Base-by-base conservation (phyloP, 23 tunicate species). In the Halocynthia aurantium region DNA sequence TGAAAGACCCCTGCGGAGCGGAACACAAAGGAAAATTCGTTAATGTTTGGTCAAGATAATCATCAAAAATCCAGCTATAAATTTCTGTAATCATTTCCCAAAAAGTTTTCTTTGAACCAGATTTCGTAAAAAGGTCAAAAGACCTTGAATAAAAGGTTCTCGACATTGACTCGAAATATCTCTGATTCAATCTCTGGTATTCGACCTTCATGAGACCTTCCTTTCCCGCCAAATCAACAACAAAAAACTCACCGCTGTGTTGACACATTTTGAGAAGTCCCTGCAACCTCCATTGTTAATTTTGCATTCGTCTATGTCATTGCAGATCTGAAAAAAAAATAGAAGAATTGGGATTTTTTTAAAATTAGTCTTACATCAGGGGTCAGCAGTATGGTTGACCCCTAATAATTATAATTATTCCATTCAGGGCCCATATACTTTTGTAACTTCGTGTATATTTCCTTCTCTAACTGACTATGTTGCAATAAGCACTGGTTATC, bases 251-350 rank as follows among this genome's bases (percentile, higher is more conserved):
- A 81, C 93, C 77, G 67, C 82, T 11, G 55, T 44, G 57, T 89
- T 89, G 65, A 78, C 13, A 54, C 96, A 89, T 50, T 62, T 53
- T 13, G 96, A 81, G 61, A 40, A 13, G 22, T 89, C 81, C 56
- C 44, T 83, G 64, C 96, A 89, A 40, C 79, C 89, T 5, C 88
- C 85, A 40, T 84, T 84, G 83, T 80, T 73, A 6, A 51, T 22
- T 13, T 52, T 50, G 60, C 95, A 88, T 68, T 88, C 95, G 75
- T 88, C 81, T 10, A 82, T 60, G 55, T 88, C 95, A 15, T 52
- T 84, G 65, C 95, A 88, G 6, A 73, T 61, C 95, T 88, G 82
- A 52, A 70, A 75, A 63, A 74, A 10, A 9, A 52, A 5, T 0
- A 18, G 62, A 6, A 56, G 7, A 70, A 20, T 75, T 72, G 5